These are phyloP conservation scores for Bombus confusus DNA, from an alignment of 1,140 invertebrate genomes.

Conservation along the genomic window DNA sequence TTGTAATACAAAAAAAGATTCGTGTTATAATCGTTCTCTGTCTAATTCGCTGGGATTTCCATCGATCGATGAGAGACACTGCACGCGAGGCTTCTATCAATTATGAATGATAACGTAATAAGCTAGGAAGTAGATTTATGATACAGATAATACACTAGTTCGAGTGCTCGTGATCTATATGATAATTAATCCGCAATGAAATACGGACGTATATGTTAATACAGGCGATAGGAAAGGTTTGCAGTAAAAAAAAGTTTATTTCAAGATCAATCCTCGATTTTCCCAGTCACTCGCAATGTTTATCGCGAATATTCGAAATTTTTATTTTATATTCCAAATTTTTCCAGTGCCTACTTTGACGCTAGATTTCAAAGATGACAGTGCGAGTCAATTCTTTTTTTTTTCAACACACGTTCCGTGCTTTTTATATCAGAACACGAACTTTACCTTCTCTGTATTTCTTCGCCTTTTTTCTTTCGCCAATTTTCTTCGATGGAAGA, in stretches of 20 bases:
- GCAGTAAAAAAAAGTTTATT: not conserved
- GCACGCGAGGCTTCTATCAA: slow-evolving; percentile 16
- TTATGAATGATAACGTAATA: slow-evolving; percentile 11
- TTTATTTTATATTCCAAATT: not conserved
- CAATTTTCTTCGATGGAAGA: slow-evolving; percentile 7
- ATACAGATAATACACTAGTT: not conserved
- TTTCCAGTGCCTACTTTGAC: slow-evolving; percentile 18
- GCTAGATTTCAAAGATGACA: not conserved
- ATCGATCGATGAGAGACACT: not conserved
- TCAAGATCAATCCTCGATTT: not conserved
- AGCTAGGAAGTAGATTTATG: not conserved
- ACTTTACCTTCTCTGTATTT: slow-evolving; percentile 28
- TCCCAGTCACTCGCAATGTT: not conserved
- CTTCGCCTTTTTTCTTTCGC: not conserved
- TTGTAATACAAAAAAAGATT: not conserved
- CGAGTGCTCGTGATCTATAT: not conserved
- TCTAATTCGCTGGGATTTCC: not conserved
- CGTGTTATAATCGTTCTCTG: not conserved
- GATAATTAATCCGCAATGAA: not conserved
- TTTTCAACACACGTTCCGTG: not conserved
- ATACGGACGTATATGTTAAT: not conserved
- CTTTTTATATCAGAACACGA: not conserved
- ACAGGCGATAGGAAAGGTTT: not conserved
- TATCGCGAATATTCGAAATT: not conserved
- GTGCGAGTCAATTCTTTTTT: slow-evolving; percentile 10